Conservation (phyloP, 2,113 vertebrate genomes). For the Garra rufa region DNA sequence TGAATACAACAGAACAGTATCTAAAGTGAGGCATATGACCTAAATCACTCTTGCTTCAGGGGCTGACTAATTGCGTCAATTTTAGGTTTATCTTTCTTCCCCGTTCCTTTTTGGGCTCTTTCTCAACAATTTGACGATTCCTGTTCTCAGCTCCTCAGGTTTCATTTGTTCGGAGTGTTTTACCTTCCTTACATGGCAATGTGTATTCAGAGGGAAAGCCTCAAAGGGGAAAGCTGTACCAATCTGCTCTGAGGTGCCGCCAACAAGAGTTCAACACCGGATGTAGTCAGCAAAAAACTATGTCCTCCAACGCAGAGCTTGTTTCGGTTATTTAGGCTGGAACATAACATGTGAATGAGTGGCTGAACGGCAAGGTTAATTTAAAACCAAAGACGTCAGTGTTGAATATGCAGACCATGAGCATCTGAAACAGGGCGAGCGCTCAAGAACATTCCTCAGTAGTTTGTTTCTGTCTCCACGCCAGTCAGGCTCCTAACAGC, state of each 20-base stretch:
- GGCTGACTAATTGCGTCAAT: neutral
- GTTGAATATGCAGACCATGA: neutral
- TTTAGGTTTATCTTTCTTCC: neutral
- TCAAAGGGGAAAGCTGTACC: neutral
- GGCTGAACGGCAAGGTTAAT: slow-evolving; percentile 4
- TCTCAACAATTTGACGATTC: neutral
- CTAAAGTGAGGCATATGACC: neutral
- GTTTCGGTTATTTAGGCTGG: neutral
- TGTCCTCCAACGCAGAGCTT: neutral
- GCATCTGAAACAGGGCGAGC: neutral
- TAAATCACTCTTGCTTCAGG: neutral
- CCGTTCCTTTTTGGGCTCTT: slow-evolving; percentile 12
- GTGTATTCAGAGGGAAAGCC: slow-evolving; percentile 16
- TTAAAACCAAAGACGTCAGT: slow-evolving; percentile 10
- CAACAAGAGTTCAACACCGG: neutral
- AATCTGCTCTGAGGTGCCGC: slow-evolving; percentile 8
- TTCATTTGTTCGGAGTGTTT: slow-evolving; percentile 13
- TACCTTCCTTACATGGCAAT: slow-evolving; percentile 57
- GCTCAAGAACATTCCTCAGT: slow-evolving; percentile 49
- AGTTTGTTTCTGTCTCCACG: slow-evolving; percentile 40
- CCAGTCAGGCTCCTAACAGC: slow-evolving; percentile 33
- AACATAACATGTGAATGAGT: neutral
- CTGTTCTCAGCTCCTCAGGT: neutral
- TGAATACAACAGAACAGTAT: neutral
- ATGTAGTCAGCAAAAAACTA: neutral